Percentiles rank a stretch among this genome's conserved stretches.
Conservation (phyloP, 2,797 vertebrate species). For the Xerus rutilus region DNA sequence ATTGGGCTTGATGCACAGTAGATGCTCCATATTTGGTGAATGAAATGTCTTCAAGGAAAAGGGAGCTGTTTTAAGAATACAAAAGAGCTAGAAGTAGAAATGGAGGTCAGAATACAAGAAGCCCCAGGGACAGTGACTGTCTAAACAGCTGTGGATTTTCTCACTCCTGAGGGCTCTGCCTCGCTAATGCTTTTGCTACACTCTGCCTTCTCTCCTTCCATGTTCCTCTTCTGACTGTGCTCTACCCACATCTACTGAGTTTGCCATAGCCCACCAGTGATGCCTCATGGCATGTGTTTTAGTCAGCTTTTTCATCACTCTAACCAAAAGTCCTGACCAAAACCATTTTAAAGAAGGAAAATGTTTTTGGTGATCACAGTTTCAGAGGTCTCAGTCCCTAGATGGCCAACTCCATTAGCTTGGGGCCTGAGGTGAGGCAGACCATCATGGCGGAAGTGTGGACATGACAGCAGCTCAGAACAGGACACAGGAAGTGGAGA, state of each 20-base stretch:
- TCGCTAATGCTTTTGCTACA: fast-evolving
- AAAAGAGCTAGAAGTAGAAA: neutral
- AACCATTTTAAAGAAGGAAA: no score
- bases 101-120: neutral
- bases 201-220: neutral
- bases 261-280: neutral
- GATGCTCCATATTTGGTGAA: neutral
- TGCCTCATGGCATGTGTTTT: neutral
- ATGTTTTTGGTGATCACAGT: no score
- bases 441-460: no score
- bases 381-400: no score
- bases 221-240: neutral
- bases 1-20: neutral
- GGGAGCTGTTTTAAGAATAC: neutral
- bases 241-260: neutral
- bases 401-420: no score
- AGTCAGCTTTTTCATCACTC: no score
- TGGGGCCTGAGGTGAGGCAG: no score
- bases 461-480: no score
- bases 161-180: no score
- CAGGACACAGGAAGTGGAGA: no score
- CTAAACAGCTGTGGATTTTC: neutral
- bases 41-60: neutral
- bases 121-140: neutral
- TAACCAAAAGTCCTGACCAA: no score